phyloP scores from a whole-genome alignment of 1,140 invertebrate species.

The Telenomus remus region DNA sequence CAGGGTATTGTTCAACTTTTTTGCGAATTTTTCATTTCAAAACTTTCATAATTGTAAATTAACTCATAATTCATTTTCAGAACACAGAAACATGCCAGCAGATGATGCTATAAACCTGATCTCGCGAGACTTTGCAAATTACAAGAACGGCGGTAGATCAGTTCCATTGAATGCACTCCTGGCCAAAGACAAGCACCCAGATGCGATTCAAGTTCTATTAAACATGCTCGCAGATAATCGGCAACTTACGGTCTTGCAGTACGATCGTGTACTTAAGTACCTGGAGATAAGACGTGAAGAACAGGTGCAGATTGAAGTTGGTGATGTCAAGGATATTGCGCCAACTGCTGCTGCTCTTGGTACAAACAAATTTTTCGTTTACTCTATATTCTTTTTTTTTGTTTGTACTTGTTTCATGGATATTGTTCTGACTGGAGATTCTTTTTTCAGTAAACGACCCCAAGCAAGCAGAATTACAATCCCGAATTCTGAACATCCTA shows the following conservation, averaged over 20 bases:
- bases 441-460: conserved; percentile 60
- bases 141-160: conserved; percentile 79
- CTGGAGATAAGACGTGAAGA: conserved; percentile 84
- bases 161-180: conserved; percentile 69
- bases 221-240: conserved; percentile 87
- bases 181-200: conserved; percentile 78
- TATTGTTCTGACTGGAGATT: no score
- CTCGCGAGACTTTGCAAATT: conserved; percentile 85
- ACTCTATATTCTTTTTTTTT: no score
- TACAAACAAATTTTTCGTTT: conserved; percentile 22
- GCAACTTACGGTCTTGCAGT: conserved; percentile 86
- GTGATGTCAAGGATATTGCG: conserved; percentile 76
- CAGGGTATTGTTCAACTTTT: conserved; percentile 85
- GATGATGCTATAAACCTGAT: conserved; percentile 90
- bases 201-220: conserved; percentile 84
- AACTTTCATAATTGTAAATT: conserved; percentile 6
- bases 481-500: conserved; percentile 88
- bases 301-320: conserved; percentile 83
- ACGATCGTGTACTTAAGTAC: conserved; percentile 87
- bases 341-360: conserved; percentile 64
- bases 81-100: conserved; percentile 96
- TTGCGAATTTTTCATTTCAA: no score
- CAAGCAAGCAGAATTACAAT: conserved; percentile 86
- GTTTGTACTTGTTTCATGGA: no score
- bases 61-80: conserved; percentile 74